Percentiles rank a stretch among this genome's conserved stretches.
Evolutionary conservation across 2,888 invertebrate genomes (phyloP).

Genomic region (Tholera decimalis): DNA sequence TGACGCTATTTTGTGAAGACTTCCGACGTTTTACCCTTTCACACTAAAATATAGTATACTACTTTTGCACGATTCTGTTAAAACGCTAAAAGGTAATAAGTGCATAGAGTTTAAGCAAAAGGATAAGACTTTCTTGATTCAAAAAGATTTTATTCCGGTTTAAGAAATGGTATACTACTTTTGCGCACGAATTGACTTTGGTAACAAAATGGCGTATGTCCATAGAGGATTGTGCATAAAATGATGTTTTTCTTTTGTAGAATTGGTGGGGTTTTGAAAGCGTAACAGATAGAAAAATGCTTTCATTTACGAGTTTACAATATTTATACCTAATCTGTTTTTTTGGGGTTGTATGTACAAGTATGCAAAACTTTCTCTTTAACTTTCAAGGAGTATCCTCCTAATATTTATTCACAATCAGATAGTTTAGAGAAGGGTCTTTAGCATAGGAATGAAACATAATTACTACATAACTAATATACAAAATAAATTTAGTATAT

Average conservation of each 20-base stretch:
- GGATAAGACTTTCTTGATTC: constrained; percentile 72
- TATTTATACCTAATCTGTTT: constrained; percentile 67
- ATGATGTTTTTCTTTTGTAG: constrained; percentile 46
- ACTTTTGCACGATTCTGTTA: constrained; percentile 74
- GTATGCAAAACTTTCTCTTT: constrained; percentile 27
- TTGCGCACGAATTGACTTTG: constrained; percentile 48
- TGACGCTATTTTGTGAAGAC: constrained; percentile 33
- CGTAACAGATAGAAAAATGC: constrained; percentile 64
- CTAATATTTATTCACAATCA: background rate
- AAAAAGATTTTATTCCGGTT: constrained; percentile 72
- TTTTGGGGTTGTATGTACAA: constrained; percentile 5
- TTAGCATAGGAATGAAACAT: too few relatives aligned
- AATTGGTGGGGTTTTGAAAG: constrained; percentile 72
- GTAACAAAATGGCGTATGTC: constrained; percentile 68
- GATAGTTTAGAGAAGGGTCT: too few relatives aligned
- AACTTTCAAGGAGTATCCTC: background rate
- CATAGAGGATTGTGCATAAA: constrained; percentile 5
- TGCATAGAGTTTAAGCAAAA: constrained; percentile 55
- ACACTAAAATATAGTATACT: constrained; percentile 80
- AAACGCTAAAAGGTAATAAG: constrained; percentile 70
- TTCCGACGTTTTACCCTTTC: constrained; percentile 69
- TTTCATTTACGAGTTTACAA: constrained; percentile 74
- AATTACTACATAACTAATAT: too few relatives aligned
- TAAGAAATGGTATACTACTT: constrained; percentile 83
- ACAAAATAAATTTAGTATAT: too few relatives aligned